Percentiles rank a stretch among this genome's conserved stretches.
Evolutionary conservation across 2,888 invertebrate species (phyloP).

Genomic region (Ennomos quercinarius): DNA sequence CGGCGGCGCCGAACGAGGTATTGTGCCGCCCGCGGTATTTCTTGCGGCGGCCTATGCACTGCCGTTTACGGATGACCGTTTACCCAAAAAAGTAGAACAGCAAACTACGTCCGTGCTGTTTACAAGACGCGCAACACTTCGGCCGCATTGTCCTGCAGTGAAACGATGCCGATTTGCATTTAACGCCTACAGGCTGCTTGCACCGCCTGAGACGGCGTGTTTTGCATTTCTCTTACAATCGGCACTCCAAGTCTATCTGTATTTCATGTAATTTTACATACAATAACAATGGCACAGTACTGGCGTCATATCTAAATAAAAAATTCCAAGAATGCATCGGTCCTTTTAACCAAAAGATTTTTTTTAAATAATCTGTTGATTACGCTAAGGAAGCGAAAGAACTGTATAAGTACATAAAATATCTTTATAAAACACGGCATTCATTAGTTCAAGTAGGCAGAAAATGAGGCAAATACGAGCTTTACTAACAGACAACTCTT

Average conservation of each 20-base stretch:
- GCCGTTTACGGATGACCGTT: slow-evolving; percentile 78
- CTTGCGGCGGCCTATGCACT: slow-evolving; percentile 75
- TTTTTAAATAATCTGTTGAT: no score
- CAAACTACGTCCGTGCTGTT: slow-evolving; percentile 77
- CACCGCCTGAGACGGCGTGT: slow-evolving; percentile 48
- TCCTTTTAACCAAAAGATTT: no score
- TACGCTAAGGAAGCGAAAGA: no score
- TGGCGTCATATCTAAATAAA: no score
- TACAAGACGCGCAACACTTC: slow-evolving; percentile 80
- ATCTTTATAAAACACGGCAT: slow-evolving; percentile 49
- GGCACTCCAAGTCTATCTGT: slow-evolving; percentile 36
- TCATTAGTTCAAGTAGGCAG: slow-evolving; percentile 52
- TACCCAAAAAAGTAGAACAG: slow-evolving; percentile 84
- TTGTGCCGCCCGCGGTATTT: slow-evolving; percentile 76
- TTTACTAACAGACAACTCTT: slow-evolving; percentile 58
- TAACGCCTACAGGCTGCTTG: slow-evolving; percentile 67
- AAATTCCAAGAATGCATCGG: no score
- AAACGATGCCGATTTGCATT: slow-evolving; percentile 79
- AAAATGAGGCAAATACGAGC: slow-evolving; percentile 61
- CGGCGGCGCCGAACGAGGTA: slow-evolving; percentile 65
- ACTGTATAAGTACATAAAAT: slow-evolving; percentile 29
- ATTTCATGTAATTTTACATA: slow-evolving; percentile 35
- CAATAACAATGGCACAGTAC: slow-evolving; percentile 1
- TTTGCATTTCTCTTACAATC: slow-evolving; percentile 65
- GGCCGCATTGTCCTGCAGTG: slow-evolving; percentile 77